These are phyloP conservation scores for Chymomyza procnemis DNA, from an alignment of 2,888 invertebrate genomes.

Conservation along the genomic window DNA sequence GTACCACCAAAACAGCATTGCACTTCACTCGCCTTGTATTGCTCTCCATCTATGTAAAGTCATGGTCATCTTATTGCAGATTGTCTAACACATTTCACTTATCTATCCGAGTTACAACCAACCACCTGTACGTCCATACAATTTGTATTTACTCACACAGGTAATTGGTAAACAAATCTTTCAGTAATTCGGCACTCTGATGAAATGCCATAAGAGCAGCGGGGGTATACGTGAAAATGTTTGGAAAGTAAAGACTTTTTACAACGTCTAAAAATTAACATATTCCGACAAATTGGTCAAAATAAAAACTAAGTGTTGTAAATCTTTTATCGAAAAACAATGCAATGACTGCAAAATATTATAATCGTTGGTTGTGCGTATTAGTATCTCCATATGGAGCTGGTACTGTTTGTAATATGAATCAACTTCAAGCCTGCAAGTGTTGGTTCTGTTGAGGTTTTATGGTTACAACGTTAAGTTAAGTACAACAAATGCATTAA, in stretches of 20 bases:
- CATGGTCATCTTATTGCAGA: constrained; percentile 66
- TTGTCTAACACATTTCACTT: constrained; percentile 65
- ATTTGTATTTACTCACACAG: constrained; percentile 10
- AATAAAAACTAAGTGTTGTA: not conserved
- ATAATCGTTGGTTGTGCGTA: not conserved
- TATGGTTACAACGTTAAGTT: no score
- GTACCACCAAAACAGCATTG: not conserved
- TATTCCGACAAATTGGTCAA: not conserved
- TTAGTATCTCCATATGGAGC: not conserved
- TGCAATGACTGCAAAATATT: not conserved
- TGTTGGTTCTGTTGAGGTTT: no score
- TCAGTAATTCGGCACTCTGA: constrained; percentile 1
- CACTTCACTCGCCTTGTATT: not conserved
- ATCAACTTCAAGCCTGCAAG: no score
- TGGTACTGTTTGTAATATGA: no score
- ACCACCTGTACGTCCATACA: constrained; percentile 1
- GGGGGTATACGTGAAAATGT: not conserved
- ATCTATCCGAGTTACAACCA: constrained; percentile 21
- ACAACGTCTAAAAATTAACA: not conserved
- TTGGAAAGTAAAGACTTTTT: not conserved
- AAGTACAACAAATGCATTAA: no score
- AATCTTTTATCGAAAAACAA: not conserved
- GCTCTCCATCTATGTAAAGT: constrained; percentile 40
- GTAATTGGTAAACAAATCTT: constrained; percentile 68
- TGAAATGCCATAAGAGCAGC: not conserved